Conservation (phyloP, 2,797 vertebrate species). For the Glossophaga mutica region DNA sequence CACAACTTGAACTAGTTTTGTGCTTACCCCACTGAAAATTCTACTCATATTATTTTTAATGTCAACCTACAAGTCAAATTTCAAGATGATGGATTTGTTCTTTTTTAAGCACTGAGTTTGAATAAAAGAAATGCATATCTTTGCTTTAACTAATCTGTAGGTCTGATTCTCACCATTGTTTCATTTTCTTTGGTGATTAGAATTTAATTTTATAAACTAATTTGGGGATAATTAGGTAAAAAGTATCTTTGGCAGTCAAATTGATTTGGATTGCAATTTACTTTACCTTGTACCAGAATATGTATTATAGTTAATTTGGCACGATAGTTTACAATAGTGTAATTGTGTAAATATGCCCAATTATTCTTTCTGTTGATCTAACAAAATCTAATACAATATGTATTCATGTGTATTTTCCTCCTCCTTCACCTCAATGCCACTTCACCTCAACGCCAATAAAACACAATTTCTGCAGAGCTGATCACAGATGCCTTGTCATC, state of each 20-base stretch:
- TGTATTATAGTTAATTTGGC: constrained; percentile 72
- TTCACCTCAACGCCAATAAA: constrained; percentile 60
- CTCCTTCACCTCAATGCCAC: constrained; percentile 59
- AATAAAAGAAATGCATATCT: constrained; percentile 84
- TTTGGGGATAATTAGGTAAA: constrained; percentile 84
- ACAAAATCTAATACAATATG: constrained; percentile 68
- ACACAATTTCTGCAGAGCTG: constrained; percentile 51
- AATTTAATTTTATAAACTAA: constrained; percentile 88
- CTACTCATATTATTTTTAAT: constrained; percentile 93
- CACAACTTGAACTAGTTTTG: constrained; percentile 93
- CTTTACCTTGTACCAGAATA: constrained; percentile 77
- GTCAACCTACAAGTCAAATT: constrained; percentile 91
- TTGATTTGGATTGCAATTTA: constrained; percentile 79
- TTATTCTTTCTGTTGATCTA: constrained; percentile 77
- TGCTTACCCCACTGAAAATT: constrained; percentile 92
- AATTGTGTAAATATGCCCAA: constrained; percentile 82
- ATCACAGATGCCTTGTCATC: constrained; percentile 72
- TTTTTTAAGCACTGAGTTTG: constrained; percentile 90
- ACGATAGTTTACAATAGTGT: constrained; percentile 80
- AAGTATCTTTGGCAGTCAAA: constrained; percentile 78
- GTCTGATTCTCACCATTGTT: constrained; percentile 82
- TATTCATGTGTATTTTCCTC: constrained; percentile 49
- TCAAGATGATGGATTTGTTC: constrained; percentile 91
- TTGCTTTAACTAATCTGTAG: constrained; percentile 83
- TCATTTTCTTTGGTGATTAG: constrained; percentile 82